Conservation (phyloP, 1,140 invertebrate species). For the Idris sp. region DNA sequence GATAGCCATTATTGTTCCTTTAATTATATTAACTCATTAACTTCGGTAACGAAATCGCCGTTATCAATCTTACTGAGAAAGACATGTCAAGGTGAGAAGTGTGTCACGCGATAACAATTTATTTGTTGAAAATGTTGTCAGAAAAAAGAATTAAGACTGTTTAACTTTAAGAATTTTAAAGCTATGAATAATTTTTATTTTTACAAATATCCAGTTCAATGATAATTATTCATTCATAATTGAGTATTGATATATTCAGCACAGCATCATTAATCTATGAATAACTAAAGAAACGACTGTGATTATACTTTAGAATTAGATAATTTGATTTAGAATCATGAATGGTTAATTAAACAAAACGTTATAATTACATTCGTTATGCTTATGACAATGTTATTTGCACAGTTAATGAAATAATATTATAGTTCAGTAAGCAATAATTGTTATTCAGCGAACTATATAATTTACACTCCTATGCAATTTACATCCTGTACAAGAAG, state of each 20-base stretch:
- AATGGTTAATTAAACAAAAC: slow-evolving; percentile 61
- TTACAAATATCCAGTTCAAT: too few relatives aligned
- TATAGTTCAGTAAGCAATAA: slow-evolving; percentile 57
- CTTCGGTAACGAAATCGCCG: slow-evolving; percentile 11
- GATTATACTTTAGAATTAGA: slow-evolving; percentile 60
- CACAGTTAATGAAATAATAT: slow-evolving; percentile 59
- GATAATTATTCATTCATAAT: too few relatives aligned
- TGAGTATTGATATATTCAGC: slow-evolving; percentile 49
- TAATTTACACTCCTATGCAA: slow-evolving; percentile 51
- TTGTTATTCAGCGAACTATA: slow-evolving; percentile 56
- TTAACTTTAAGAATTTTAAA: too few relatives aligned
- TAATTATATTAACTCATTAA: slow-evolving; percentile 40
- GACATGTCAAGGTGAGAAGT: slow-evolving; percentile 17
- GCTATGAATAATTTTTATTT: too few relatives aligned
- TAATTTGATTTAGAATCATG: slow-evolving; percentile 56
- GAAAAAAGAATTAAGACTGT: too few relatives aligned
- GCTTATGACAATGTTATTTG: slow-evolving; percentile 58
- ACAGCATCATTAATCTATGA: slow-evolving; percentile 45
- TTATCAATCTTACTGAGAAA: slow-evolving; percentile 21
- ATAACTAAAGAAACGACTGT: slow-evolving; percentile 58
- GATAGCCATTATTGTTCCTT: slow-evolving; percentile 31
- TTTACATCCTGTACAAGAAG: slow-evolving; percentile 30
- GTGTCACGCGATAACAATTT: slow-evolving; percentile 8
- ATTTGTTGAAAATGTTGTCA: too few relatives aligned
- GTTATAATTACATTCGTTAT: slow-evolving; percentile 60